Percentiles rank a stretch among this genome's conserved stretches.
These are phyloP conservation scores for Gibbula magus DNA, from an alignment of 2,888 invertebrate species.

Conservation along the genomic window DNA sequence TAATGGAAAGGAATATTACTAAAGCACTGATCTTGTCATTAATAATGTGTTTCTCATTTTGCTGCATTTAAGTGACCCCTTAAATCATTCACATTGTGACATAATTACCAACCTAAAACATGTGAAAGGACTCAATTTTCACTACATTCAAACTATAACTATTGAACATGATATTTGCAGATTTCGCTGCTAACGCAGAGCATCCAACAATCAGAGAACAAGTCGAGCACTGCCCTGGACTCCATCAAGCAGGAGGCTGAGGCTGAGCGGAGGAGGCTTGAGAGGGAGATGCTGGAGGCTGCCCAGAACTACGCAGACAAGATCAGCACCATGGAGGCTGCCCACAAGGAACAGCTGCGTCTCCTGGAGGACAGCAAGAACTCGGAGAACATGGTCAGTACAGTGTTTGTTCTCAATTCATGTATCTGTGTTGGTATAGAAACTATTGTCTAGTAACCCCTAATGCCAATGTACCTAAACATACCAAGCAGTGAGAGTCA, in stretches of 20 bases:
- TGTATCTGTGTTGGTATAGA: too few species aligned
- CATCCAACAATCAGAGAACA: not conserved
- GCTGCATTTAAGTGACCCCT: not conserved
- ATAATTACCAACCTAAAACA: not conserved
- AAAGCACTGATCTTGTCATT: too few species aligned
- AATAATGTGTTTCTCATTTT: not conserved
- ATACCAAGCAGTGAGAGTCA: too few species aligned
- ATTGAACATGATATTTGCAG: not conserved
- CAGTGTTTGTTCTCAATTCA: not conserved
- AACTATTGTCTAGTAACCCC: too few species aligned
- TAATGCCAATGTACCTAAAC: too few species aligned
- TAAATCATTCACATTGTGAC: not conserved
- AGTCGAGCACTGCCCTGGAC: slow-evolving; percentile 37
- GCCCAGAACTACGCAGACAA: slow-evolving; percentile 62
- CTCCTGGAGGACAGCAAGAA: slow-evolving; percentile 51
- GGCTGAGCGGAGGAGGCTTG: slow-evolving; percentile 56
- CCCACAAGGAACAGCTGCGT: slow-evolving; percentile 51
- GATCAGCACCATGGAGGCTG: slow-evolving; percentile 57
- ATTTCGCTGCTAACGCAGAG: not conserved
- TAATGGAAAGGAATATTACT: too few species aligned
- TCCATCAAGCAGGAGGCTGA: slow-evolving; percentile 55
- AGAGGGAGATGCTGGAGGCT: slow-evolving; percentile 59
- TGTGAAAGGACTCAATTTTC: too few species aligned
- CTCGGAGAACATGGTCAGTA: slow-evolving; percentile 51
- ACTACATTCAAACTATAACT: too few species aligned